phyloP scores from a whole-genome alignment of 1,140 invertebrate species.

The Drosophila lowei region DNA sequence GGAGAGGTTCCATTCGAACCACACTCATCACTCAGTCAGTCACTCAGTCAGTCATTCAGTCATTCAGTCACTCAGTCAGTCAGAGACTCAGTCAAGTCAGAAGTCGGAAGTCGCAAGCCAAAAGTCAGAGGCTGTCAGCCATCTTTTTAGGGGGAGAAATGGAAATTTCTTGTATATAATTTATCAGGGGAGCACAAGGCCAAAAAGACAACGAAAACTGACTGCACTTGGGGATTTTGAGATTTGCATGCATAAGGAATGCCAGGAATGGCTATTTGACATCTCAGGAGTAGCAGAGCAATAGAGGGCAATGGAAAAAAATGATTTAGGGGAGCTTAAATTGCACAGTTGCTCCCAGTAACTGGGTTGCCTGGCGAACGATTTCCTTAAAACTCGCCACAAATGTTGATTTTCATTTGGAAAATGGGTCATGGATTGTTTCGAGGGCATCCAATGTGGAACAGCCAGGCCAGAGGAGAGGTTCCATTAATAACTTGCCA shows the following conservation, averaged over 20 bases:
- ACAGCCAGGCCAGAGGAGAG: too few species aligned
- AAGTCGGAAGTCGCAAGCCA: constrained; percentile 12
- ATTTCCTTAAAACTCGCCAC: too few species aligned
- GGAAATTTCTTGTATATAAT: constrained; percentile 58
- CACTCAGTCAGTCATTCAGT: neutral
- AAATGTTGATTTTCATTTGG: too few species aligned
- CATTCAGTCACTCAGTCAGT: neutral
- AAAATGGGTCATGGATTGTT: too few species aligned
- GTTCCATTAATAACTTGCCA: too few species aligned
- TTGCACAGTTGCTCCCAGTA: too few species aligned
- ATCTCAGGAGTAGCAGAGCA: neutral
- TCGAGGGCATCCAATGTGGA: too few species aligned
- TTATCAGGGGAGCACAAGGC: constrained; percentile 7
- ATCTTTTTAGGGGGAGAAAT: constrained; percentile 24
- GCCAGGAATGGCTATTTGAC: constrained; percentile 24
- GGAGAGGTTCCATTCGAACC: neutral
- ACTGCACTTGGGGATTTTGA: constrained; percentile 52
- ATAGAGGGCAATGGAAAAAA: constrained; percentile 12
- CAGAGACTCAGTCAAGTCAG: neutral
- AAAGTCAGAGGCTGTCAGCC: constrained; percentile 42
- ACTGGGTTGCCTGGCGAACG: too few species aligned
- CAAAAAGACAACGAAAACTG: constrained; percentile 7
- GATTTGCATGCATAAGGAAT: constrained; percentile 71
- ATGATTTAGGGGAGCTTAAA: too few species aligned
- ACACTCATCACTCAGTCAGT: neutral